Evolutionary conservation across 2,888 invertebrate genomes (phyloP).

Genomic region (Antheraea yamamai): DNA sequence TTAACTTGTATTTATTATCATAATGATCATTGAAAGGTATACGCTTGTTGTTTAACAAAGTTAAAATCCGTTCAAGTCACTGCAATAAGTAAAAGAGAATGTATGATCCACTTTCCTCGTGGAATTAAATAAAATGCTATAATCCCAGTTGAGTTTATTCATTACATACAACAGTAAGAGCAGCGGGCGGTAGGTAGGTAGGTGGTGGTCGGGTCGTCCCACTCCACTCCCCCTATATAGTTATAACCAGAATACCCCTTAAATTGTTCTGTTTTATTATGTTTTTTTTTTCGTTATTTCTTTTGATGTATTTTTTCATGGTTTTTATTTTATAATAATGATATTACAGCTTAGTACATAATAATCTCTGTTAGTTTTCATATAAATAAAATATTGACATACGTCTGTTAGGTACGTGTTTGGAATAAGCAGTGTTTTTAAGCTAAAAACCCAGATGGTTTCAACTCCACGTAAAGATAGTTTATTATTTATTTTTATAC

Average conservation of each 20-base stretch:
- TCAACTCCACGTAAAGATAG: background rate
- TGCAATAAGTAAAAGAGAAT: conserved; percentile 50
- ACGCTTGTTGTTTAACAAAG: background rate
- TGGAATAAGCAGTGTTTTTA: background rate
- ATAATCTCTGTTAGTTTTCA: background rate
- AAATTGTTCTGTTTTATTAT: conserved; percentile 83
- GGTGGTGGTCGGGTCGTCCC: conserved; percentile 48
- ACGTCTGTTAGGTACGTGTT: background rate
- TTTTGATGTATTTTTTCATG: conserved; percentile 78
- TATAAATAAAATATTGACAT: too few species aligned
- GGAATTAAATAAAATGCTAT: conserved; percentile 76
- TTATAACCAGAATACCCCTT: conserved; percentile 82
- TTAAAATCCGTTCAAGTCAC: conserved; percentile 47
- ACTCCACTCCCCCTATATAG: conserved; percentile 75
- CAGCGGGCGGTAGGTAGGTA: conserved; percentile 35
- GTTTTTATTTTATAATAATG: conserved; percentile 54
- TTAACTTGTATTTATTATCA: too few species aligned
- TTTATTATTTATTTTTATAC: background rate
- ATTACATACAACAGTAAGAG: conserved; percentile 72
- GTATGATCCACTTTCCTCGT: conserved; percentile 70
- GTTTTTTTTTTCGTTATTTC: conserved; percentile 76
- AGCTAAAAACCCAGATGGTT: background rate
- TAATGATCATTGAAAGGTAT: too few species aligned
- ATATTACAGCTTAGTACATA: background rate
- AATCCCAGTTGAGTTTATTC: conserved; percentile 79